A percentile compares a stretch with the other conserved stretches of the same genome.
phyloP scores from a whole-genome alignment of 2,797 vertebrate genomes.

The Acanthurus tractus region DNA sequence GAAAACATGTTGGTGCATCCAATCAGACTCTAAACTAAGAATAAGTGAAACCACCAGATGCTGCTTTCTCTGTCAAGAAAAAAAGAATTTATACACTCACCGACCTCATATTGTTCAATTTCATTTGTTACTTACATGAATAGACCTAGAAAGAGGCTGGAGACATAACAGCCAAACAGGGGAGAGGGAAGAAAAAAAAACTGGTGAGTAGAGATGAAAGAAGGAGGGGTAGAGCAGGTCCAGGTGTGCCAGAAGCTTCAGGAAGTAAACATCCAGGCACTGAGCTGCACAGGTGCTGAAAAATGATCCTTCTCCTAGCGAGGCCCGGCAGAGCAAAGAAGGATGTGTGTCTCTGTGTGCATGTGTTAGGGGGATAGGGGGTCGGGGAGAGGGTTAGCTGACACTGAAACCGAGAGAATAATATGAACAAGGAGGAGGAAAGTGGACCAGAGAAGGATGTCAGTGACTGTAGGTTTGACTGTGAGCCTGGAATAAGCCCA shows the following conservation, averaged over 20 bases:
- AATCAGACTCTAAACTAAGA: neutral
- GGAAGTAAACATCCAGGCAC: constrained; percentile 77
- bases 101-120: constrained; percentile 53
- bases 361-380: constrained; percentile 2
- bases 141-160: constrained; percentile 48
- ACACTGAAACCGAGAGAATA: constrained; percentile 52
- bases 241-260: constrained; percentile 83
- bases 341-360: constrained; percentile 24
- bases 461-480: constrained; percentile 44
- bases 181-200: constrained; percentile 22
- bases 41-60: constrained; percentile 9
- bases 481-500: constrained; percentile 55
- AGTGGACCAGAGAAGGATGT: constrained; percentile 47
- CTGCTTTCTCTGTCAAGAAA: constrained; percentile 16
- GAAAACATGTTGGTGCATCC: constrained; percentile 17
- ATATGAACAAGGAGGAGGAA: constrained; percentile 44
- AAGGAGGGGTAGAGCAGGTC: constrained; percentile 68
- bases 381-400: constrained; percentile 14
- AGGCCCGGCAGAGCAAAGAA: constrained; percentile 54
- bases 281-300: constrained; percentile 81
- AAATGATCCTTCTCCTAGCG: constrained; percentile 73
- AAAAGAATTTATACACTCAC: constrained; percentile 26
- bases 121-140: constrained; percentile 68
- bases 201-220: constrained; percentile 61
- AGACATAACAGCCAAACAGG: constrained; percentile 61